Percentiles rank a stretch among this genome's conserved stretches.
Conservation (phyloP, 2,113 vertebrate genomes). For the Leptosomus discolor region DNA sequence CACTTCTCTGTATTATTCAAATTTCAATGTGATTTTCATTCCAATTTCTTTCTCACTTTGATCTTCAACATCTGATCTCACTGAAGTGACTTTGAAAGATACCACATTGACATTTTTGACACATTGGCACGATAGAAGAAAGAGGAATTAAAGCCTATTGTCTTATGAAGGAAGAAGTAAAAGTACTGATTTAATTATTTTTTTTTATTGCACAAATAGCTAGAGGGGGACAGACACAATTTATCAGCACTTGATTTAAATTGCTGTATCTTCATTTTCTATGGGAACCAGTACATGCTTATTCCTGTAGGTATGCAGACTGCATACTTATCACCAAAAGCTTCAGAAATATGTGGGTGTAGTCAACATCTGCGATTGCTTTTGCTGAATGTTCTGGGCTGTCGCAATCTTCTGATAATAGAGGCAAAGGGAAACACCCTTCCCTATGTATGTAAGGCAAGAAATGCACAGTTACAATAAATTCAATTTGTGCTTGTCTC, state of each 20-base stretch:
- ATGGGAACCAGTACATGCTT: constrained; percentile 2
- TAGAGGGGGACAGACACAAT: constrained; percentile 22
- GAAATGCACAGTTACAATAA: not conserved
- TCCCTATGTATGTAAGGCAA: not conserved
- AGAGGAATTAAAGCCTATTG: not conserved
- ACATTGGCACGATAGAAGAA: not conserved
- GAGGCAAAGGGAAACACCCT: constrained; percentile 24
- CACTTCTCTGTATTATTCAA: not conserved
- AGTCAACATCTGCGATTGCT: constrained; percentile 29
- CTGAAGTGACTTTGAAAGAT: not conserved
- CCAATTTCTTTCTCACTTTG: not conserved
- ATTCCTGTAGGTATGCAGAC: constrained; percentile 40
- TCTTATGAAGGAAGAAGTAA: not conserved
- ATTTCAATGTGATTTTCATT: not conserved
- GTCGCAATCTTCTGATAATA: not conserved
- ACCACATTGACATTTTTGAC: not conserved
- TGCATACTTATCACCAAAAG: constrained; percentile 24
- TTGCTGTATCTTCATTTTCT: constrained; percentile 5
- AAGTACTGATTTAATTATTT: not conserved
- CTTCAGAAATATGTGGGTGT: constrained; percentile 44
- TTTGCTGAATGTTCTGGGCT: constrained; percentile 19
- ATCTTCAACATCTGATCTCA: not conserved
- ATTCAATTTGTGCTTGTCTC: not conserved
- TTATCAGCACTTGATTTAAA: constrained; percentile 24
- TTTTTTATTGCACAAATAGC: not conserved